Percentiles rank a stretch among this genome's conserved stretches.
Evolutionary conservation across 2,797 vertebrate genomes (phyloP).

Genomic region (Chelonia mydas): DNA sequence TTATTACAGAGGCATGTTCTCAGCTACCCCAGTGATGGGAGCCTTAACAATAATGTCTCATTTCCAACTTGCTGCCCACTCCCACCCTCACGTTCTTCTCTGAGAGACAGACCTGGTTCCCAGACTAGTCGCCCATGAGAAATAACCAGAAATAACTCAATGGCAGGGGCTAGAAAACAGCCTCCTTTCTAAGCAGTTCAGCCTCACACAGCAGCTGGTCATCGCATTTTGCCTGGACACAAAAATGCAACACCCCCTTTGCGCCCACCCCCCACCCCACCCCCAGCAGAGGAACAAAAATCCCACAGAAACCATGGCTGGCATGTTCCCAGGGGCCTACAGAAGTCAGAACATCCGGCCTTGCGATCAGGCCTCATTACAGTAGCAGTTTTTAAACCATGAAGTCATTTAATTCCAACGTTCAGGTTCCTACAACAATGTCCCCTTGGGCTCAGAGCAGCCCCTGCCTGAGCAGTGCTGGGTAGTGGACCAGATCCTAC

Average conservation of each 20-base stretch:
- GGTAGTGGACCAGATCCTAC: neutral
- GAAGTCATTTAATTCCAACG: fast-evolving
- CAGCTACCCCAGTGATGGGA: neutral
- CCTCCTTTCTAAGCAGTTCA: neutral
- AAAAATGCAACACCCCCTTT: neutral
- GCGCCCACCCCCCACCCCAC: too few relatives aligned
- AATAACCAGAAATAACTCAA: neutral
- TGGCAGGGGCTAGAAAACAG: neutral
- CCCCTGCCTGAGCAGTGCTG: fast-evolving
- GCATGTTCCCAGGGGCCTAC: fast-evolving
- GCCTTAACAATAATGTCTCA: neutral
- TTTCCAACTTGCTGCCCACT: neutral
- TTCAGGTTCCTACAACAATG: fast-evolving
- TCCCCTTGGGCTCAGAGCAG: fast-evolving
- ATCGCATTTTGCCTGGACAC: neutral
- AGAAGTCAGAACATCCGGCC: fast-evolving
- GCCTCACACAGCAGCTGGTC: neutral
- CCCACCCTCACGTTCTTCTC: neutral
- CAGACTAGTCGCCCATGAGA: neutral
- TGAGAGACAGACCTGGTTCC: neutral
- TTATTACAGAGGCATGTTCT: neutral
- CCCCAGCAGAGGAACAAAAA: neutral
- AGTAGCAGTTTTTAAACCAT: fast-evolving
- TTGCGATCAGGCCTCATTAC: fast-evolving
- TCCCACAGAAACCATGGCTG: neutral